Evolutionary conservation across 2,888 invertebrate genomes (phyloP), one percentile per base, ranked within the genome.

Genomic region (Crioceris asparagi): DNA sequence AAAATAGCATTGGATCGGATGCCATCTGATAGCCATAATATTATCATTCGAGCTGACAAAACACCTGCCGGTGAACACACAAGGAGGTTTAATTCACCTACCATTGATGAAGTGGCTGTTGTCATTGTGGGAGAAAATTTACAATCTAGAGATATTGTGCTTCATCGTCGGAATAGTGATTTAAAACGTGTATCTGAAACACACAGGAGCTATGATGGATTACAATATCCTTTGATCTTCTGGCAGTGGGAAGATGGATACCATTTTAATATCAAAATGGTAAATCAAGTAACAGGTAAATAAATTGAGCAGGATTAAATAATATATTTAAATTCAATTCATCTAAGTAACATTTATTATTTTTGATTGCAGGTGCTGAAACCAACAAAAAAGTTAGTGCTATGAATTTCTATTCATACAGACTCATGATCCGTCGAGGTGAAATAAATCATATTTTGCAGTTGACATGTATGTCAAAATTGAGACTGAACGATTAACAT

Each of bases 21-120:
- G 53, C 54, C 54, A 47, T 35, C 35, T 43, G 55, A 60, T 49
- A 38, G 53, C 38, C 44, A 58, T 39, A 56, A 50, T 48, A 44
- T 60, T 29, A 53, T 57, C 3, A 59, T 60, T 36, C 46, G 39
- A 51, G 56, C 58, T 18, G 57, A 60, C 42, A 60, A 56, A 50
- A 41, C 31, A 44, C 58, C 59, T 31, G 35, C 43, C 14, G 58
- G 56, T 36, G 29, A 43, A 46, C 54, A 59, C 41, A 50, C 39
- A 47, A 11, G 56, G 33, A 43, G 40, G 43, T 61, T 51, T 45
- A 61, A 60, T 51, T 59, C 57, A 31, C 59, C 59, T 39, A 56
- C 53, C 26, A 47, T 58, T 18, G 49, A 59, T 48, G 59, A 62
- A 54, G 57, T 61, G 29, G 56, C 56, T n/a, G 48, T 60, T 33